phyloP scores from a whole-genome alignment of 2,888 invertebrate species.

The Zeuzera pyrina region DNA sequence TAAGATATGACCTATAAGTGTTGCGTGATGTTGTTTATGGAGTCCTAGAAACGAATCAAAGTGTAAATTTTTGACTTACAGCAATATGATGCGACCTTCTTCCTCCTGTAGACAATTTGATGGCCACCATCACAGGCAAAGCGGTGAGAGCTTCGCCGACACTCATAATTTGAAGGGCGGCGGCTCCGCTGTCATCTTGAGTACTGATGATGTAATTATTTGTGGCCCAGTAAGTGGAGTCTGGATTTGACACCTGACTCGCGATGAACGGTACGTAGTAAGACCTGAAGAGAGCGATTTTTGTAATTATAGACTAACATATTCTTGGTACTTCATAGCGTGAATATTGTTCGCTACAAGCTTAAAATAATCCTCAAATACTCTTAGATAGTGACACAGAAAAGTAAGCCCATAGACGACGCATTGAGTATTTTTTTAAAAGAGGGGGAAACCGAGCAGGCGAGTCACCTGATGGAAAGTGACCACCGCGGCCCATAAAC shows the following conservation, averaged over 20 bases:
- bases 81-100: conserved; percentile 71
- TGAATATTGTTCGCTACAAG: no score
- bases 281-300: conserved; percentile 73
- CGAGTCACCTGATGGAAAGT: no score
- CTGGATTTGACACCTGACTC: conserved; percentile 73
- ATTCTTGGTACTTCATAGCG: no score
- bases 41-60: not conserved
- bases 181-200: conserved; percentile 68
- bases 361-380: no score
- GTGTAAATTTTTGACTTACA: conserved; percentile 37
- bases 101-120: conserved; percentile 52
- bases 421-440: no score
- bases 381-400: no score
- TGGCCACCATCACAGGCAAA: conserved; percentile 73
- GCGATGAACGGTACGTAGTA: conserved; percentile 77
- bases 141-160: conserved; percentile 78
- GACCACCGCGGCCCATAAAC: no score
- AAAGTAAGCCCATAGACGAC: no score
- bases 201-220: conserved; percentile 82
- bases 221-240: conserved; percentile 76
- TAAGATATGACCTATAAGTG: no score
- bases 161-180: conserved; percentile 63
- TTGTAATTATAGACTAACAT: no score
- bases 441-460: no score
- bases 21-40: no score